Evolutionary conservation across 1,140 invertebrate genomes (phyloP).

Genomic region (Drosophila rhopaloa): DNA sequence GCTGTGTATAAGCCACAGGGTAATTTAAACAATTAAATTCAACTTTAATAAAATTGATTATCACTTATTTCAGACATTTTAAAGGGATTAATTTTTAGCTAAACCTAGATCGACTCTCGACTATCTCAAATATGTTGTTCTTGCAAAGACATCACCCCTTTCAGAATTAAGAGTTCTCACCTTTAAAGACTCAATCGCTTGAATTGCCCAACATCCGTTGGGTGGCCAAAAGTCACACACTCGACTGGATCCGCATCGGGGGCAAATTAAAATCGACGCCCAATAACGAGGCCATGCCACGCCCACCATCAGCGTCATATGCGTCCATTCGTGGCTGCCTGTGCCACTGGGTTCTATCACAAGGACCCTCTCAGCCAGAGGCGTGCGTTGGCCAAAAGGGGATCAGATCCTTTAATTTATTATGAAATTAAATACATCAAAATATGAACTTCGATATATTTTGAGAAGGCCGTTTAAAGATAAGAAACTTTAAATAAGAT

Average conservation of each 20-base stretch:
- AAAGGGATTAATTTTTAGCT: no score
- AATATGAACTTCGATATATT: no score
- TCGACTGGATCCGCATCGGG: constrained; percentile 21
- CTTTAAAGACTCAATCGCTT: constrained; percentile 34
- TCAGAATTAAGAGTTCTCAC: not conserved
- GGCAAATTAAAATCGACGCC: constrained; percentile 67
- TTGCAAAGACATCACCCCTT: not conserved
- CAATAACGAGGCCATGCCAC: constrained; percentile 58
- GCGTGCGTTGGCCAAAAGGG: not conserved
- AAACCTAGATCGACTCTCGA: not conserved
- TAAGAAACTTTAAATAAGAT: no score
- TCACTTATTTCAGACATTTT: no score
- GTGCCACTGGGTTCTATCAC: constrained; percentile 10
- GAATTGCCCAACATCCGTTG: constrained; percentile 7
- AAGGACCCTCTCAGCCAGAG: constrained; percentile 16
- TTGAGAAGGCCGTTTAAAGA: no score
- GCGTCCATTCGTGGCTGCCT: constrained; percentile 63
- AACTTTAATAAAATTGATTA: not conserved
- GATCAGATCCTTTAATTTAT: no score
- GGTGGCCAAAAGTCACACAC: constrained; percentile 44
- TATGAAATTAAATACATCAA: no score
- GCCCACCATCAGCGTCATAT: constrained; percentile 56
- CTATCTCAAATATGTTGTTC: not conserved
- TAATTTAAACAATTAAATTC: not conserved
- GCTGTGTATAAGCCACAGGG: no score